Evolutionary conservation across 2,888 invertebrate genomes (phyloP).

Genomic region (Scaptomyza caliginosa): DNA sequence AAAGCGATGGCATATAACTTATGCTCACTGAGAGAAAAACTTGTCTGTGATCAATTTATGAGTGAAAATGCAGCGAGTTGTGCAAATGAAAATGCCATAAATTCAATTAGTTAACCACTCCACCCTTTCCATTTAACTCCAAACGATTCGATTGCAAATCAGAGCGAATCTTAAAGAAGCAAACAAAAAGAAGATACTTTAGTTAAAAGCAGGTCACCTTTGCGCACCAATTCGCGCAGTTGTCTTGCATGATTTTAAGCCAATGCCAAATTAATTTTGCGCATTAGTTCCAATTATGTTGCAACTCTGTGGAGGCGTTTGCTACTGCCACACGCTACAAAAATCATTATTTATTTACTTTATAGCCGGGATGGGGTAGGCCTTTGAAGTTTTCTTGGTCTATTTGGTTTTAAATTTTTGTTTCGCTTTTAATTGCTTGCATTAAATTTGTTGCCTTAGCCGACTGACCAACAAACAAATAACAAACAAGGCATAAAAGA

Average conservation of each 20-base stretch:
- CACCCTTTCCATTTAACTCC: conserved; percentile 7
- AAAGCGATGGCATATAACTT: conserved; percentile 63
- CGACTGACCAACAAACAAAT: conserved; percentile 40
- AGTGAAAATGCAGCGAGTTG: conserved; percentile 71
- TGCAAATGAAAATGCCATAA: conserved; percentile 73
- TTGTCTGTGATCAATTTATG: conserved; percentile 63
- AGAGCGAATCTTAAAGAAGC: conserved; percentile 67
- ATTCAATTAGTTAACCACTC: conserved; percentile 66
- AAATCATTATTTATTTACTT: conserved; percentile 61
- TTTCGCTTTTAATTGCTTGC: conserved; percentile 54
- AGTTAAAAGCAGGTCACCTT: conserved; percentile 62
- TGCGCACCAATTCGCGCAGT: conserved; percentile 58
- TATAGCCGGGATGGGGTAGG: no score
- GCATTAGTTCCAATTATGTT: conserved; percentile 69
- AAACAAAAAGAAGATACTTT: background rate
- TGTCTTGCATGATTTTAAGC: conserved; percentile 13
- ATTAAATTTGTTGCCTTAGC: conserved; percentile 24
- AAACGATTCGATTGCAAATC: conserved; percentile 63
- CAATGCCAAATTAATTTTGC: conserved; percentile 70
- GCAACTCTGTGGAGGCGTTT: conserved; percentile 35
- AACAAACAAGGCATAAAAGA: conserved; percentile 20
- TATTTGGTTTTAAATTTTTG: conserved; percentile 30
- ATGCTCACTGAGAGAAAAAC: conserved; percentile 21
- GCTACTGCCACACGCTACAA: conserved; percentile 46
- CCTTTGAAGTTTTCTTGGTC: conserved; percentile 52